These are phyloP conservation scores for Penaeus monodon DNA, from an alignment of 2,888 invertebrate genomes.

Conservation along the genomic window DNA sequence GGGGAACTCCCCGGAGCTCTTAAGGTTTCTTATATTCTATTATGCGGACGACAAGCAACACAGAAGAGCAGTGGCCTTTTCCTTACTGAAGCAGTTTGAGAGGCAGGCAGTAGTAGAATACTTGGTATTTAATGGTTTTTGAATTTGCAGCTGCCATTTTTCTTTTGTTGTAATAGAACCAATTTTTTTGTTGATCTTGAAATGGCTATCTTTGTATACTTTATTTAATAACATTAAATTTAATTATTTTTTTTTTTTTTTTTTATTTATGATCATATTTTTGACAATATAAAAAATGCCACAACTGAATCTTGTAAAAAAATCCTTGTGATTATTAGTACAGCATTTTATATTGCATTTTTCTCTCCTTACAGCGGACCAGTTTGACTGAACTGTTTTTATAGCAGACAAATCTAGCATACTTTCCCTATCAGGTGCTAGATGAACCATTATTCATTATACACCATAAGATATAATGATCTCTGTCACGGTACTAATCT, in stretches of 20 bases:
- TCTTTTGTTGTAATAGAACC: not conserved
- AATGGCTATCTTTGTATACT: not conserved
- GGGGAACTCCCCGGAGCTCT: constrained; percentile 85
- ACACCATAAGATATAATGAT: constrained; percentile 97
- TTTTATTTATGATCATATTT: no score
- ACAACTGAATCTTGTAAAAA: no score
- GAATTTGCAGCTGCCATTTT: not conserved
- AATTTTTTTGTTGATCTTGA: not conserved
- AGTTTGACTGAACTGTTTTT: constrained; percentile 95
- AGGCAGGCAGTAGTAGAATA: constrained; percentile 72
- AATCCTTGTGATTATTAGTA: no score
- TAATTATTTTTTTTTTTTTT: not conserved
- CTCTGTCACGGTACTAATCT: constrained; percentile 94
- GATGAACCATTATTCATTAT: constrained; percentile 99
- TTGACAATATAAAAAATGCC: no score
- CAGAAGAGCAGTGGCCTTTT: constrained; percentile 89
- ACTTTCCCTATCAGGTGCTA: constrained; percentile 89
- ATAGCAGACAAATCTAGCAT: constrained; percentile 98
- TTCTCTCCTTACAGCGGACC: constrained; percentile 78
- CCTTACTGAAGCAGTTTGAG: constrained; percentile 95
- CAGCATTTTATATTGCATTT: not conserved
- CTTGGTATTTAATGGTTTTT: not conserved
- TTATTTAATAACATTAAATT: not conserved
- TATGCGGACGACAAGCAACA: constrained; percentile 90
- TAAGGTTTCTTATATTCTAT: constrained; percentile 95